phyloP scores from a whole-genome alignment of 2,113 vertebrate species.

The Pangasianodon hypophthalmus region DNA sequence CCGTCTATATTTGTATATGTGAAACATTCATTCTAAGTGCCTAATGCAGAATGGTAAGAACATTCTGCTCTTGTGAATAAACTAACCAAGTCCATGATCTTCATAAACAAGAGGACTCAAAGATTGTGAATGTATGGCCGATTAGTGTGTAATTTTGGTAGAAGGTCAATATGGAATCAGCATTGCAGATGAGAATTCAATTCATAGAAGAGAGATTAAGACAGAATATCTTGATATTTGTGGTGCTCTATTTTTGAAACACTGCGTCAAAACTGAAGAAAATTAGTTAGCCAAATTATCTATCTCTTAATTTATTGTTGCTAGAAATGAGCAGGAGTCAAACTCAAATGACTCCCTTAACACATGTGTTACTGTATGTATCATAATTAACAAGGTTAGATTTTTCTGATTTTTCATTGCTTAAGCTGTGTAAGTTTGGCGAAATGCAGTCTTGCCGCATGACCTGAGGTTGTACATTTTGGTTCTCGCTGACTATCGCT shows the following conservation, averaged over 20 bases:
- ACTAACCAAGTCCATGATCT: slow-evolving; percentile 78
- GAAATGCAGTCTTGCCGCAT: background rate
- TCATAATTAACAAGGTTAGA: slow-evolving; percentile 10
- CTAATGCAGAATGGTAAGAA: slow-evolving; percentile 78
- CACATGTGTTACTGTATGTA: slow-evolving; percentile 38
- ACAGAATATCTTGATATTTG: slow-evolving; percentile 51
- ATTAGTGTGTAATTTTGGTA: slow-evolving; percentile 67
- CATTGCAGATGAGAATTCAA: slow-evolving; percentile 64
- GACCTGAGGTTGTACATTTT: slow-evolving; percentile 1
- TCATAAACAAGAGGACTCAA: slow-evolving; percentile 75
- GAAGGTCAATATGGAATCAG: slow-evolving; percentile 63
- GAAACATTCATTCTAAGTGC: slow-evolving; percentile 91
- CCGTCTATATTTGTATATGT: slow-evolving; percentile 87
- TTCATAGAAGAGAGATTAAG: slow-evolving; percentile 66
- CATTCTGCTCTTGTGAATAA: slow-evolving; percentile 77
- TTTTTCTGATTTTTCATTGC: background rate
- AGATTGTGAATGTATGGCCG: slow-evolving; percentile 86
- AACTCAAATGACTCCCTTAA: slow-evolving; percentile 15
- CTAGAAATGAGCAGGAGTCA: slow-evolving; percentile 34
- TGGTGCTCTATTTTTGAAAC: slow-evolving; percentile 48
- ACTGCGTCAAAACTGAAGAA: slow-evolving; percentile 35
- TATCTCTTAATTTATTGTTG: slow-evolving; percentile 46
- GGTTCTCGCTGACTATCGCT: background rate
- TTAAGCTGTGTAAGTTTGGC: background rate
- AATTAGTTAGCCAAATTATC: slow-evolving; percentile 16